Conservation (phyloP, 2,113 vertebrate genomes). For the Nymphicus hollandicus region DNA sequence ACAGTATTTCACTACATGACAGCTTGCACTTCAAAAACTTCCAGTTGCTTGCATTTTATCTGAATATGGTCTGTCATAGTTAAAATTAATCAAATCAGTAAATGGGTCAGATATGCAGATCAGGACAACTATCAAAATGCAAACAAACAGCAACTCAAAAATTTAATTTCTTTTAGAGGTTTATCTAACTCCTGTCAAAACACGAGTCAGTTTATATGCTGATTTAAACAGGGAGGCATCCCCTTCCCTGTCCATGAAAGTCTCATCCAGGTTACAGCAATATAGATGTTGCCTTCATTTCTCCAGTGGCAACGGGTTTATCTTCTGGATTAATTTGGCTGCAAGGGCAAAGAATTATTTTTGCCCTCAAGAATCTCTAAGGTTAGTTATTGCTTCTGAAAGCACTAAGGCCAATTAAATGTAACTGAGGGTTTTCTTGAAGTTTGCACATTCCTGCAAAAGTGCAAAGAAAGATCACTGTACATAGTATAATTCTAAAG, state of each 20-base stretch:
- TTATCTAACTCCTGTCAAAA: background rate
- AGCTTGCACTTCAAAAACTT: background rate
- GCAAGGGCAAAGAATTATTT: background rate
- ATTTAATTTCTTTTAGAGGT: background rate
- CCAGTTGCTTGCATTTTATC: background rate
- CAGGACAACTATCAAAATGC: background rate
- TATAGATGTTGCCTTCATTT: background rate
- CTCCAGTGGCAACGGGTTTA: background rate
- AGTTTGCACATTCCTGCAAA: background rate
- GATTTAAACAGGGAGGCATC: background rate
- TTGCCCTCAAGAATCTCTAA: background rate
- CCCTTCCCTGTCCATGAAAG: background rate
- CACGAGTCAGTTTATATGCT: background rate
- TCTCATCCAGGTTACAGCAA: background rate
- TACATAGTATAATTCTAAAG: background rate
- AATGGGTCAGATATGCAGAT: background rate
- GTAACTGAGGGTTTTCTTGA: background rate
- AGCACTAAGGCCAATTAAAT: background rate
- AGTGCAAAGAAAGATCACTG: background rate
- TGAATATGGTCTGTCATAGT: background rate
- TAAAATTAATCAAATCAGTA: background rate
- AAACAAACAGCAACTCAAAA: background rate
- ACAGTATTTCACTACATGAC: background rate
- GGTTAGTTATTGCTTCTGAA: background rate
- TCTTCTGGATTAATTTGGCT: background rate